Base-by-base conservation (phyloP, 92 coral and sea anemone genomes). In the Parazoanthus swiftii region DNA sequence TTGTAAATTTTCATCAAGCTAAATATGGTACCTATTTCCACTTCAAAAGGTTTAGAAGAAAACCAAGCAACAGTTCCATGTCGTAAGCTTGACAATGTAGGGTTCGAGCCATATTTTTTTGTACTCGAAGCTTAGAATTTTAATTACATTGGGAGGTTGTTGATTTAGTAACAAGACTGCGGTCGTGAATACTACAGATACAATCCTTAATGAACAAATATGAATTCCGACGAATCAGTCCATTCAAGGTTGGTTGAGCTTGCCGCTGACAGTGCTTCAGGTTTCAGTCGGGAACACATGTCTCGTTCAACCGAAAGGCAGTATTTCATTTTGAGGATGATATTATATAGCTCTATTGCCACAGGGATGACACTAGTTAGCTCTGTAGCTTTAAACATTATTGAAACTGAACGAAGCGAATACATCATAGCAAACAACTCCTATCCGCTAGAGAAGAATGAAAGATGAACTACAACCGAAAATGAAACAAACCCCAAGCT, bases 221-320 rank as follows among this genome's bases (percentile, higher is more conserved):
- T 63, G 66, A 79, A 48, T 79, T 43, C 29, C 33, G 23, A 46
- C 54, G 35, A 10, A 10, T 25, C 4, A 9, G 33, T 48, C 11
- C 10, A 10, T 48, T 8, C 51, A 46, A 8, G 9, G 82, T 74
- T 4, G 14, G 15, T 51, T 51, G 16, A 10, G 16, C 16, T 15
- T 2, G 67, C 4, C 0, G 82, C 82, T 79, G 82, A 79, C 42
- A 9, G 67, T 50, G 65, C 56, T 50, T 79, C 82, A 79, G 65
- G 39, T 16, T 35, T 48, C 20, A n/a, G 70, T 63, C 26, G 25
- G 59, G 14, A 11, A 13, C 59, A 54, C 59, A 13, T 13, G 0
- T 11, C 14, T 54, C 18, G 18, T 13, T 54, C 59, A 54, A 54
- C 59, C 59, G 59, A 54, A 51, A 51, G 16, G 58, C 58, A 51